Evolutionary conservation across 2,113 vertebrate genomes (phyloP).

Genomic region (Tichodroma muraria): DNA sequence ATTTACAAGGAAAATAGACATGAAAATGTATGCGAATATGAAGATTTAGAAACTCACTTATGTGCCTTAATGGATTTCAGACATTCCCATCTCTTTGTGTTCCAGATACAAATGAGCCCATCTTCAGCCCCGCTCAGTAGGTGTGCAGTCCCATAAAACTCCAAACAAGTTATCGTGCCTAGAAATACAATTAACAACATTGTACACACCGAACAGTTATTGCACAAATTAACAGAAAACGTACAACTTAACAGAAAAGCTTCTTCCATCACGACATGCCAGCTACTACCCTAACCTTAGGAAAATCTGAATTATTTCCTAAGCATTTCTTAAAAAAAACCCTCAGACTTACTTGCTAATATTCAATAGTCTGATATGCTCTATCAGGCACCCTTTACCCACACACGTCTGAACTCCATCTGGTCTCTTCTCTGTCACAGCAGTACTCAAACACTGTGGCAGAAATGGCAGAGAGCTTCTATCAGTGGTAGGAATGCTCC

Average conservation of each 20-base stretch:
- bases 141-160: slow-evolving; percentile 86
- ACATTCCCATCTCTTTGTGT: slow-evolving; percentile 93
- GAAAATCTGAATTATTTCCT: background rate
- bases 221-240: background rate
- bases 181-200: background rate
- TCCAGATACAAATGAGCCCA: slow-evolving; percentile 92
- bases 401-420: background rate
- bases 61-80: slow-evolving; percentile 93
- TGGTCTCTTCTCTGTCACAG: background rate
- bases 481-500: background rate
- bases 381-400: background rate
- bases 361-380: background rate
- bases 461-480: background rate
- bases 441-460: background rate
- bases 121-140: slow-evolving; percentile 93
- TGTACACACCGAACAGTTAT: background rate
- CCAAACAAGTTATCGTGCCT: slow-evolving; percentile 91
- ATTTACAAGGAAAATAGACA: background rate
- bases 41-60: slow-evolving; percentile 73
- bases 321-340: background rate
- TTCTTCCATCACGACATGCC: background rate
- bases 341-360: background rate
- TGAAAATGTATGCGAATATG: background rate
- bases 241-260: background rate
- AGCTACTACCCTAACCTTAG: background rate